Base-by-base conservation (phyloP, 2,888 invertebrate species). In the Megamerina dolium region DNA sequence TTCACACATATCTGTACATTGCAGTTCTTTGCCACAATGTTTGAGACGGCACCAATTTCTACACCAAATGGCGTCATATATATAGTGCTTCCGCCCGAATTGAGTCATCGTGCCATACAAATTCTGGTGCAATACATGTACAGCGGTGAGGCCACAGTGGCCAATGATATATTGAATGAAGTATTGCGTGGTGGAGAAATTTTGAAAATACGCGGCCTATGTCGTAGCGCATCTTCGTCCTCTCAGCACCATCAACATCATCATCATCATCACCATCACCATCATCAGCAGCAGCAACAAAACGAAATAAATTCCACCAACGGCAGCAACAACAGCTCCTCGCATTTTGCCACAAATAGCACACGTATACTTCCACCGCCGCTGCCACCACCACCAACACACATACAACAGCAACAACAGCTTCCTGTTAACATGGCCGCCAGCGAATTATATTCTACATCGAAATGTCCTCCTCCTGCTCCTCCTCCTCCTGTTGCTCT, bases 121-220 rank as follows among this genome's bases (percentile, higher is more conserved):
- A 85, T 86, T 49, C 74, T 89, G 14, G 82, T 89, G 31, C 86
- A 89, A 60, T 89, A 89, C 66, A 89, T 89, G 87, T 89, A 89
- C 72, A 83, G 82, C 68, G 82, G 82, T 57, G 62, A 72, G 51
- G 86, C 88, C 20, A 88, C 88, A 32, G 88, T 89, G 20, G 85
- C 87, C 41, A 87, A 88, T 70, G 88, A 87, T 61, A 85, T 89
- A 35, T 68, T 89, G 46, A 87, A 85, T 54, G 84, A 81, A 50
- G 88, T 89, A 2, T 66, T 89, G 20, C 81, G 83, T 61, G 89
- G 88, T 0, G 89, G 89, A 0, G 88, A 89, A 63, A 79, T 87
- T 12, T 70, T 89, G 4, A 84, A 87, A 66, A 84, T 88, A 37
- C 80, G 87, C 36, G 89, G 89, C 1, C 72, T 89, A 2, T 89